Evolutionary conservation across 2,113 vertebrate genomes (phyloP).

Genomic region (Corythaixoides concolor): DNA sequence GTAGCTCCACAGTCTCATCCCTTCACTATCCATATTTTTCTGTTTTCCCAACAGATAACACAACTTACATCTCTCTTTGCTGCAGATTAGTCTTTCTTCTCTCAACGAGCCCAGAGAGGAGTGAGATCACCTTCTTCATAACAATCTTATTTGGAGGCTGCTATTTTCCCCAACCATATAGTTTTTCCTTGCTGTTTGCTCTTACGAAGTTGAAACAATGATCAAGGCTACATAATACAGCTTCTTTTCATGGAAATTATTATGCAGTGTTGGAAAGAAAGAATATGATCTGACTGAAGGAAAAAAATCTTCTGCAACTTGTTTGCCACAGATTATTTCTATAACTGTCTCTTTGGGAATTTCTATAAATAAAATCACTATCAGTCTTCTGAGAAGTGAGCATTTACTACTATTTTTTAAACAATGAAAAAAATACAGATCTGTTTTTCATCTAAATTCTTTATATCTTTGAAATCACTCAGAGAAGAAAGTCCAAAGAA

Average conservation of each 20-base stretch:
- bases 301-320: conserved; percentile 12
- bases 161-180: not conserved
- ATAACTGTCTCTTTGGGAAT: conserved; percentile 49
- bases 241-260: conserved; percentile 4
- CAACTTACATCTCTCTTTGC: not conserved
- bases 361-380: conserved; percentile 64
- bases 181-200: not conserved
- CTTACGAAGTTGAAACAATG: not conserved
- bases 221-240: not conserved
- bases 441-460: conserved; percentile 72
- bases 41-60: not conserved
- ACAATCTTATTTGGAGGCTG: not conserved
- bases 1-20: not conserved
- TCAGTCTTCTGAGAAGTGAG: conserved; percentile 48
- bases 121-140: not conserved
- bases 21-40: not conserved
- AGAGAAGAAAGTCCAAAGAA: conserved; percentile 59
- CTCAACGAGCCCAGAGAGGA: not conserved
- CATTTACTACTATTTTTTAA: conserved; percentile 47
- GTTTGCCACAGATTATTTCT: conserved; percentile 48
- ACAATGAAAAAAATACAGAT: conserved; percentile 55
- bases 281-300: not conserved
- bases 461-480: conserved; percentile 59
- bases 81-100: not conserved
- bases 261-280: conserved; percentile 18